Evolutionary conservation across 2,888 invertebrate genomes (phyloP), one percentile per base, ranked within the genome.

Genomic region (Physocephala rufipes): DNA sequence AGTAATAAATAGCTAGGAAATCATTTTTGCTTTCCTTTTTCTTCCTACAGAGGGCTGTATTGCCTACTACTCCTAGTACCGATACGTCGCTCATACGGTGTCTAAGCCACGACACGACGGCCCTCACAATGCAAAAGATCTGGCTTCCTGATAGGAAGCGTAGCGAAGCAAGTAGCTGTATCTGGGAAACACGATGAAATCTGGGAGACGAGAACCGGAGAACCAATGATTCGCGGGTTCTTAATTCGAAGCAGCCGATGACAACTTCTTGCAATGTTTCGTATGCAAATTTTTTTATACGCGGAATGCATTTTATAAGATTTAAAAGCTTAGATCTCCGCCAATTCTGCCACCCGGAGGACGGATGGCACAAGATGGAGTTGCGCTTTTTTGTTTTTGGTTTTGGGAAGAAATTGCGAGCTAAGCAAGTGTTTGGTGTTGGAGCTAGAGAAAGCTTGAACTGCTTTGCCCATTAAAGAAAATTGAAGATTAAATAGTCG

Each of bases 261-360:
- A 36, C 36, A 36, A 36, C 36, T 36, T 36, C 36, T 36, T 55
- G 21, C 77, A 78, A 77, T 78, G 83, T 80, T 82, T 82, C 82
- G 80, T 83, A 82, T 82, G 82, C 80, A 82, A 82, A 82, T 82
- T 82, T 82, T n/a, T n/a, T 81, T 81, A 82, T 82, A 84, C 81
- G 82, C 82, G 83, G 82, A 82, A 83, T 82, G 83, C 82, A 82
- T 83, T 82, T 81, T 78, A 78, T 78, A 79, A 83, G 83, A 83
- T 83, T 81, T 81, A 77, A 78, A 81, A 81, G 79, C 78, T 75
- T 78, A 79, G 81, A 82, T 82, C 79, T 81, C 78, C 77, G 77
- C 77, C 71, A 62, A 65, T 65, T 36, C 64, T n/a, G 47, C 26
- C 59, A 67, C 36, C 45, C 62, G 13, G 53, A 53, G 49, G n/a